Evolutionary conservation across 2,888 invertebrate species (phyloP), one percentile per base, ranked within the genome.

Genomic region (Caenorhabditis sp.): DNA sequence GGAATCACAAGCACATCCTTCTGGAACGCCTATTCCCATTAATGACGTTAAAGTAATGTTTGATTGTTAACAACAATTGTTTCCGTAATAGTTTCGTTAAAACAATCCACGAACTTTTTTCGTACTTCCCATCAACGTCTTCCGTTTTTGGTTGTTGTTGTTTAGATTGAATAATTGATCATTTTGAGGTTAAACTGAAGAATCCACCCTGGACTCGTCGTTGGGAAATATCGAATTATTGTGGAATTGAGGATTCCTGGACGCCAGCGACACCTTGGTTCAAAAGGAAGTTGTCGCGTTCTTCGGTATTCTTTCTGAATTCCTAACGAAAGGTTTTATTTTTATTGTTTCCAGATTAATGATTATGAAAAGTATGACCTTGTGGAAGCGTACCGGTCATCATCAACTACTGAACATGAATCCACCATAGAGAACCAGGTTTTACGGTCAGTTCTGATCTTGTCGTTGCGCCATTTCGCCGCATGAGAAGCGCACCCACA

Each of bases 131-230:
- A n/a, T n/a, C n/a, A n/a, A n/a, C n/a, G n/a, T n/a, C n/a, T n/a
- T n/a, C n/a, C n/a, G n/a, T n/a, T n/a, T n/a, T n/a, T n/a, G n/a
- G n/a, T n/a, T n/a, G n/a, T n/a, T n/a, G n/a, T n/a, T n/a, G n/a
- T n/a, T n/a, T n/a, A n/a, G n/a, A n/a, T n/a, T n/a, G n/a, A n/a
- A n/a, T n/a, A n/a, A n/a, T n/a, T n/a, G n/a, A n/a, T n/a, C n/a
- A n/a, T 32, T 9, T 32, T 32, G 32, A 94, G 94, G 93, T 94
- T 0, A 92, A 92, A 84, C 88, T 94, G 76, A 93, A 93, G 64
- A 93, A 93, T 5, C 94, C 94, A 62, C 98, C 98, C 0, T 99
- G 98, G 98, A 92, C 95, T n/a, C 95, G 95, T 88, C 94, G 95
- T 83, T 99, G 97, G 96, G 89, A 88, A 51, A 60, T 90, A 5